Evolutionary conservation across 2,113 vertebrate genomes (phyloP), one percentile per base, ranked within the genome.

Genomic region (Rhinopomastus cyanomelas): DNA sequence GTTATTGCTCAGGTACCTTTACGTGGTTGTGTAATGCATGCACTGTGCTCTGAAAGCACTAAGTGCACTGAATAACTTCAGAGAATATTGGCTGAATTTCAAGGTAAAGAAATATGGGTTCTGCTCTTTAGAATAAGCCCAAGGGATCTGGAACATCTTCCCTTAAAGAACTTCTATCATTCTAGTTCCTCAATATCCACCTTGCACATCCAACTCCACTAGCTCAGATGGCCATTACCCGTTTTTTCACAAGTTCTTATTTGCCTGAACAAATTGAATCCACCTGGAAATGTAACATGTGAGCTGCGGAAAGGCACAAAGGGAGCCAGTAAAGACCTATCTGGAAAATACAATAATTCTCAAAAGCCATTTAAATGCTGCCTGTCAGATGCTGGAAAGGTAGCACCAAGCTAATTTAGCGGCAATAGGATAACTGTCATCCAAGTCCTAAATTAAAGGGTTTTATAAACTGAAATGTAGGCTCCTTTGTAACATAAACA

Each of bases 21-120:
- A 34, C 9, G 9, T 20, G 12, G 26, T 34, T 26, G 19, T 1
- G 0, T 34, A 46, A 37, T 14, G 30, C n/a, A n/a, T 4, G 5
- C 6, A 3, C 10, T 19, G 18, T 49, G 21, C 29, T 84, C 46
- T 73, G 16, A 76, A 59, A 59, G 16, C 25, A 8, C 22, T 39
- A 64, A 72, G 19, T 27, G 7, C 56, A 17, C 34, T 59, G 27
- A 75, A 1, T 48, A 19, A 65, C 6, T 26, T 56, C 44, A 60
- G 56, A 74, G 34, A 34, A 81, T 13, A 65, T 3, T 59, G 29
- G 16, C 21, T 86, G 42, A 62, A 67, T 90, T 78, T 84, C 71
- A 75, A 53, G 39, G 26, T 75, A 30, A 66, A 32, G 52, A 81
- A 75, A 53, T 39, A 75, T 0, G 2, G 3, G 3, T 32, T 68